Percentiles rank a stretch among this genome's conserved stretches.
These are phyloP conservation scores for Amiota mariae DNA, from an alignment of 2,888 invertebrate genomes.

Conservation along the genomic window DNA sequence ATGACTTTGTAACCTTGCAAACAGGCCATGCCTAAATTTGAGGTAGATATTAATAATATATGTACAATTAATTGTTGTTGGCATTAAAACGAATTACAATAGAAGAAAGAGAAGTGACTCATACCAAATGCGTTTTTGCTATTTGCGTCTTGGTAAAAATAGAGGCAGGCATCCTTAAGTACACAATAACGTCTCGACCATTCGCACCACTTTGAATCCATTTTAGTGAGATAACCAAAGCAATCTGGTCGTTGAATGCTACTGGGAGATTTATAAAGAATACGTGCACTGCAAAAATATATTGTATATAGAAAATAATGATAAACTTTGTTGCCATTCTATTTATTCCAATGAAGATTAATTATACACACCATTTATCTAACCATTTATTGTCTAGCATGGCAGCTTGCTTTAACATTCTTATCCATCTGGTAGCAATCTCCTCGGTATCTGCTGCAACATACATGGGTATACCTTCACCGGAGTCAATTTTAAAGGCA, in stretches of 20 bases:
- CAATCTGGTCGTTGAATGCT: constrained; percentile 90
- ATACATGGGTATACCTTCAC: constrained; percentile 82
- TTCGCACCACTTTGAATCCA: constrained; percentile 88
- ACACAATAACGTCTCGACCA: constrained; percentile 96
- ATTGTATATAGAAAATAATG: background rate
- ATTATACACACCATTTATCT: constrained; percentile 73
- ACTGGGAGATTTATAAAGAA: constrained; percentile 86
- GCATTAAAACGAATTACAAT: background rate
- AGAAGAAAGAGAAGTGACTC: constrained; percentile 44
- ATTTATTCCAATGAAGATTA: background rate
- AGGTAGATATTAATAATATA: constrained; percentile 29
- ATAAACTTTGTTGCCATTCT: background rate
- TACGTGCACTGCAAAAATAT: constrained; percentile 78
- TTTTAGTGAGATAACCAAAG: constrained; percentile 92
- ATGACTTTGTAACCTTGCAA: constrained; percentile 89
- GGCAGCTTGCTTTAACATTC: constrained; percentile 85
- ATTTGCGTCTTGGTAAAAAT: constrained; percentile 92
- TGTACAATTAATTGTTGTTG: background rate
- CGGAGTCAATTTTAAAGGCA: constrained; percentile 82
- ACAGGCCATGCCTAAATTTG: constrained; percentile 85
- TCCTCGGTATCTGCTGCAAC: constrained; percentile 87
- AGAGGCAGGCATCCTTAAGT: constrained; percentile 94
- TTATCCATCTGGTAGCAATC: constrained; percentile 83
- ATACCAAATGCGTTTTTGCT: constrained; percentile 91
- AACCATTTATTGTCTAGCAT: constrained; percentile 82